phyloP scores from a whole-genome alignment of 1,140 invertebrate species.

The Halictus rubicundus region DNA sequence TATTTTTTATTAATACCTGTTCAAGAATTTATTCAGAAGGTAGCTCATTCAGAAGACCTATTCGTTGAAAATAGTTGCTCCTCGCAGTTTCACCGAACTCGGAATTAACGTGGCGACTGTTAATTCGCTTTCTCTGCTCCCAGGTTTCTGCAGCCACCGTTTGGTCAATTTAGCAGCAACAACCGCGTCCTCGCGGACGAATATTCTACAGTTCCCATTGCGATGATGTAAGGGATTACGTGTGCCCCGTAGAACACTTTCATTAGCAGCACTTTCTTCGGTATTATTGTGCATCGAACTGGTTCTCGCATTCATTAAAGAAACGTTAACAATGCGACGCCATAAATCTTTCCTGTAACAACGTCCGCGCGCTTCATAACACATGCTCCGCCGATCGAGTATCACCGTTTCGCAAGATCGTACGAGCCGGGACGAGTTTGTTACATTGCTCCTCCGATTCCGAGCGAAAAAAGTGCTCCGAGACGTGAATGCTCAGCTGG shows the following conservation, averaged over 20 bases:
- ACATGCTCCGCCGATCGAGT: neutral
- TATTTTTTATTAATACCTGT: too few relatives aligned
- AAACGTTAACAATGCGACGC: neutral
- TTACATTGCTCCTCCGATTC: neutral
- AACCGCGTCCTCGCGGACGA: neutral
- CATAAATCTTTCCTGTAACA: neutral
- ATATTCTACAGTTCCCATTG: neutral
- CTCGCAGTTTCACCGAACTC: too few relatives aligned
- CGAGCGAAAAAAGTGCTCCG: neutral
- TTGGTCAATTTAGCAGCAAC: too few relatives aligned
- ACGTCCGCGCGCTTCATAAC: neutral
- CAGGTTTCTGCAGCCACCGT: too few relatives aligned
- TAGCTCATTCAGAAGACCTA: too few relatives aligned
- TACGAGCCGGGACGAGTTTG: neutral
- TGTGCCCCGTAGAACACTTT: neutral
- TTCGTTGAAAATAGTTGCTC: too few relatives aligned
- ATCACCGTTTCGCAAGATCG: neutral
- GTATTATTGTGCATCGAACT: neutral
- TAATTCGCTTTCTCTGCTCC: too few relatives aligned
- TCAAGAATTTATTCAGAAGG: too few relatives aligned
- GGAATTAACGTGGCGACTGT: too few relatives aligned
- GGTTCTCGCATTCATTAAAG: neutral
- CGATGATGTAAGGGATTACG: neutral
- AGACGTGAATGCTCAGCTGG: slow-evolving; percentile 31
- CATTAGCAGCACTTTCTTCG: slow-evolving; percentile 2